Conservation (phyloP, 2,888 invertebrate genomes). For the Drosophila niveifrons region DNA sequence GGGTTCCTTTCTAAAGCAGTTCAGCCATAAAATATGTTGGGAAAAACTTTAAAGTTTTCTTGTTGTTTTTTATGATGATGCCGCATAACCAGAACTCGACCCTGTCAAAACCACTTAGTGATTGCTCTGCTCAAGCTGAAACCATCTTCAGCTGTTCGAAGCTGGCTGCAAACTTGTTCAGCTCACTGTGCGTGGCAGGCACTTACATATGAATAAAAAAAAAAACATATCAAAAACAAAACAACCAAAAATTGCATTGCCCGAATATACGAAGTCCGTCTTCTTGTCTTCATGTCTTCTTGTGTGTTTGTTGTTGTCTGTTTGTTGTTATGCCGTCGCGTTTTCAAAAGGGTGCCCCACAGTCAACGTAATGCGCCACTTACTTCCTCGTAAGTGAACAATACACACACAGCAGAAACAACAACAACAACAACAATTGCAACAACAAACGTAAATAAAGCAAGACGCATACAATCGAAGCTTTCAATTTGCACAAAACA, state of each 20-base stretch:
- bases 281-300: conserved; percentile 14
- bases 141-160: conserved; percentile 15
- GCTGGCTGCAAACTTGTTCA: conserved; percentile 44
- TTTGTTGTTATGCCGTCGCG: conserved; percentile 56
- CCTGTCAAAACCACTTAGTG: conserved; percentile 41
- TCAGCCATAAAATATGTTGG: neutral
- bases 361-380: conserved; percentile 75
- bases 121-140: conserved; percentile 13
- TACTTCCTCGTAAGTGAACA: conserved; percentile 70
- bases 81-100: conserved; percentile 52
- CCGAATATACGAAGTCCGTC: conserved; percentile 8
- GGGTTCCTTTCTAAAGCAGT: conserved; percentile 2
- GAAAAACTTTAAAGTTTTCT: conserved; percentile 8
- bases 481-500: conserved; percentile 79
- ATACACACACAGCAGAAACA: neutral
- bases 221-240: too few relatives aligned
- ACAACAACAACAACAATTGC: neutral
- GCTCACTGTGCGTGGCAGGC: conserved; percentile 47
- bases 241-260: conserved; percentile 43
- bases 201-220: conserved; percentile 24
- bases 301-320: conserved; percentile 24
- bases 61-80: conserved; percentile 20
- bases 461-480: conserved; percentile 52
- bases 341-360: conserved; percentile 69
- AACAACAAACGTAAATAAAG: conserved; percentile 22